phyloP scores from a whole-genome alignment of 1,140 invertebrate species.

The Babylonia areolata region DNA sequence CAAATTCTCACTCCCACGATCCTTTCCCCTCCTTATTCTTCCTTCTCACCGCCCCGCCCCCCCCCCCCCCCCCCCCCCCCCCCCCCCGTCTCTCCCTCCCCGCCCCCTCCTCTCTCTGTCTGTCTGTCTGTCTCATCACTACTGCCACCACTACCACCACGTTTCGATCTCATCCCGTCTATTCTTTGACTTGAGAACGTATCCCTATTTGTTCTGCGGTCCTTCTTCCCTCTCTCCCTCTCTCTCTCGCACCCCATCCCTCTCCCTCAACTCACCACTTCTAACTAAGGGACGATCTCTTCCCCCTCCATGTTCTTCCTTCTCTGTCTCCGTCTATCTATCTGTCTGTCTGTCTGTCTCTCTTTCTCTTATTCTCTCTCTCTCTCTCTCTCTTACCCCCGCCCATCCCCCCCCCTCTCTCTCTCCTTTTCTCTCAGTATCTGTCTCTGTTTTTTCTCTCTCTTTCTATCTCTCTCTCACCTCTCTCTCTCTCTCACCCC shows the following conservation, averaged over 20 bases:
- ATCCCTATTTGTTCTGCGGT: conserved; percentile 20
- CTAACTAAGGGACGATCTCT: too few relatives aligned
- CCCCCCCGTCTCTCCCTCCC: not conserved
- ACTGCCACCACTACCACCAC: too few relatives aligned
- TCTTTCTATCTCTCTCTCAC: not conserved
- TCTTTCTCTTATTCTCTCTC: not conserved
- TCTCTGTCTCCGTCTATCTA: too few relatives aligned
- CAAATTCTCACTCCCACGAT: not conserved
- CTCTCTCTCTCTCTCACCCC: not conserved
- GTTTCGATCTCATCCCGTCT: too few relatives aligned
- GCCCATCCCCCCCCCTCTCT: not conserved
- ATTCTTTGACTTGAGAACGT: too few relatives aligned
- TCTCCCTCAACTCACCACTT: too few relatives aligned
- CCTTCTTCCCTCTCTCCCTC: not conserved
- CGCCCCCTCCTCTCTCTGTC: not conserved
- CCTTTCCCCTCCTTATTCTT: not conserved
- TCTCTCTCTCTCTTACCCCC: not conserved
- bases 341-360: too few relatives aligned
- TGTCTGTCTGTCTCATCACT: not conserved
- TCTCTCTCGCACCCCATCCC: not conserved
- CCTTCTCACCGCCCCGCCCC: not conserved
- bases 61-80: not conserved
- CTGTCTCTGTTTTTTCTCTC: not conserved
- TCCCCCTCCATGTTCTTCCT: too few relatives aligned
- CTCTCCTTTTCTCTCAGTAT: not conserved